Percentiles rank a stretch among this genome's conserved stretches.
These are phyloP conservation scores for Crepidodera aurea DNA, from an alignment of 2,888 invertebrate species.

Conservation along the genomic window DNA sequence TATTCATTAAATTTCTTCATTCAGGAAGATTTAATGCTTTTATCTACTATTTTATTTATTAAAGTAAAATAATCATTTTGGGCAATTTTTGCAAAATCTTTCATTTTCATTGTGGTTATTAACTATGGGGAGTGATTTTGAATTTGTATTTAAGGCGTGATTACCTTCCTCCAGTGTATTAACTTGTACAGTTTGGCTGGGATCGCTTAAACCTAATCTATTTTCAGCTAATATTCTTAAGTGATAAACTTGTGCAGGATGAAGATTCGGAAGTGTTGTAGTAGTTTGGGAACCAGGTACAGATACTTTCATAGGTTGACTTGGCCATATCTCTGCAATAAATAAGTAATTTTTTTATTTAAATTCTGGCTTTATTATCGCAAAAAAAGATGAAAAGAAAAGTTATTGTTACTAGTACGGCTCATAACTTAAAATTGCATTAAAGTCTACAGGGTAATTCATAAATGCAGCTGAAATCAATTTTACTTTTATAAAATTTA, in stretches of 20 bases:
- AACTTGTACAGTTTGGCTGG: slow-evolving; percentile 85
- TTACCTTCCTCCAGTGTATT: slow-evolving; percentile 83
- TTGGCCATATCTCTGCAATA: slow-evolving; percentile 78
- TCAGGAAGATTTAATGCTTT: no score
- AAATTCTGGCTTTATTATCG: no score
- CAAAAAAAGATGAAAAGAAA: not conserved
- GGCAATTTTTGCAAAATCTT: no score
- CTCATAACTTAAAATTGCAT: no score
- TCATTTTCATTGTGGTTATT: no score
- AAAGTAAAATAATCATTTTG: no score
- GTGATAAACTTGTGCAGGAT: slow-evolving; percentile 88
- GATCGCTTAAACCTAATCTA: slow-evolving; percentile 85
- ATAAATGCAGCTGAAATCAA: not conserved
- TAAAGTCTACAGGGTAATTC: no score
- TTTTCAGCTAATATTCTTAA: slow-evolving; percentile 90
- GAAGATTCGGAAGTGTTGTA: slow-evolving; percentile 80
- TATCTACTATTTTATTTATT: no score
- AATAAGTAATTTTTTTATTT: not conserved
- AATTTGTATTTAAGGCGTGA: not conserved
- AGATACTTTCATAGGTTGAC: slow-evolving; percentile 81
- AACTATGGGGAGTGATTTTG: no score
- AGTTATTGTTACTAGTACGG: no score
- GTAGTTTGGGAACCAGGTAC: slow-evolving; percentile 85
- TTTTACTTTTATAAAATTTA: no score
- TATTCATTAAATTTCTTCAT: no score